Evolutionary conservation across 2,113 vertebrate genomes (phyloP).

Genomic region (Bos indicus): DNA sequence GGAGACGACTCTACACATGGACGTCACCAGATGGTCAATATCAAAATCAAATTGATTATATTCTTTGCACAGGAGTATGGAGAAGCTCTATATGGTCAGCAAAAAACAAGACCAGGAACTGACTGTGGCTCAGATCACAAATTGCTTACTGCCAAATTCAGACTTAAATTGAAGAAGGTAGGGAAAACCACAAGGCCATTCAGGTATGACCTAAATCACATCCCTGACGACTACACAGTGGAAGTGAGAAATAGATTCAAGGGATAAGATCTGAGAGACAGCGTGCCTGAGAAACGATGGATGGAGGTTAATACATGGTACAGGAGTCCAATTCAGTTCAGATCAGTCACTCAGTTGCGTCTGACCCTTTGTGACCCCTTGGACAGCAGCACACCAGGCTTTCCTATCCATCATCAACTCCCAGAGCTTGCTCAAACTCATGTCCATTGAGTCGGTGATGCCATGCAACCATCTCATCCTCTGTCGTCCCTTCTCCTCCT

Average conservation of each 20-base stretch:
- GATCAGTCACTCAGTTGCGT: background rate
- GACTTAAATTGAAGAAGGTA: background rate
- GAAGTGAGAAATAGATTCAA: background rate
- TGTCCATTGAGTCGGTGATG: background rate
- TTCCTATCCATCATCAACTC: background rate
- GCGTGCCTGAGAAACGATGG: background rate
- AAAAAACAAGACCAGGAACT: background rate
- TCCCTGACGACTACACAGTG: background rate
- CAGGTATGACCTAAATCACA: background rate
- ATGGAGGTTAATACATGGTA: background rate
- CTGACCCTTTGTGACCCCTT: background rate
- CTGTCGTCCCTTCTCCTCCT: background rate
- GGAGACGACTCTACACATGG: background rate
- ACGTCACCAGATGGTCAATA: background rate
- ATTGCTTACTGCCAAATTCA: background rate
- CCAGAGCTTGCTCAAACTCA: background rate
- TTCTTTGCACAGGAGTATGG: background rate
- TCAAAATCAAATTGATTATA: background rate
- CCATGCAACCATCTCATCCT: background rate
- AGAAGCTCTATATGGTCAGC: background rate
- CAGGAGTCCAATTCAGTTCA: background rate
- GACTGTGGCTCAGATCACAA: background rate
- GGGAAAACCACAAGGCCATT: background rate
- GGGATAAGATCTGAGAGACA: background rate
- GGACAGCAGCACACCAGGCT: background rate